Conservation (phyloP, 2,797 vertebrate genomes). For the Benthosema pterotum region DNA sequence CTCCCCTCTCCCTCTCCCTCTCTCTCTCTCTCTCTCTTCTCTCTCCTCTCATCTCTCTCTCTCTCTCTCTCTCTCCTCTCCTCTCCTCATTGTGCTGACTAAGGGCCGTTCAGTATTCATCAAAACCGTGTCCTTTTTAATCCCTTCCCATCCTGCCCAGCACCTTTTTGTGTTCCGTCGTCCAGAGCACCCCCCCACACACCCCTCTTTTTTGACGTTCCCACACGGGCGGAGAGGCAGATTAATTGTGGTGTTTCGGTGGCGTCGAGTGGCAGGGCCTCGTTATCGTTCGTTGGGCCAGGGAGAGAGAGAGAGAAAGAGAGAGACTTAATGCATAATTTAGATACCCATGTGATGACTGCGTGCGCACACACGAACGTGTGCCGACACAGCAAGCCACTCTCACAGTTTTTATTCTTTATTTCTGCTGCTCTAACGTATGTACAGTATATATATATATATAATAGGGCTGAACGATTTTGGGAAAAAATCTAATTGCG, state of each 20-base stretch:
- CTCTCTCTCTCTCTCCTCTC: too few species aligned
- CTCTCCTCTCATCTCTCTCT: too few species aligned
- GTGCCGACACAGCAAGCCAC: too few species aligned
- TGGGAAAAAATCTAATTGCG: too few species aligned
- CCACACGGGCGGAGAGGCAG: constrained; percentile 3
- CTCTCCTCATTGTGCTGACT: constrained; percentile 11
- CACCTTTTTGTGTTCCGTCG: constrained; percentile 36
- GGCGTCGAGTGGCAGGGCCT: constrained; percentile 36
- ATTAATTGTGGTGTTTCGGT: constrained; percentile 27
- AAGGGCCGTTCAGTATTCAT: constrained; percentile 28
- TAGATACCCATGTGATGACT: constrained; percentile 12
- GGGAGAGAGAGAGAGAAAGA: constrained; percentile 19
- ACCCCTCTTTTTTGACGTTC: too few species aligned
- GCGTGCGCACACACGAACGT: too few species aligned
- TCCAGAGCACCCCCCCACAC: too few species aligned
- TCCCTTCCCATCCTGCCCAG: background rate
- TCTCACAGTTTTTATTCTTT: too few species aligned
- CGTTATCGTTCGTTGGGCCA: constrained; percentile 29
- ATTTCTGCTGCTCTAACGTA: too few species aligned
- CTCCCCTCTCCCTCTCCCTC: constrained; percentile 30
- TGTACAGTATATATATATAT: too few species aligned
- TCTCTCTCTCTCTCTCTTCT: too few species aligned
- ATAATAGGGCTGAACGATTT: too few species aligned
- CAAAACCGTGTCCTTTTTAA: constrained; percentile 26
- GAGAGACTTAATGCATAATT: constrained; percentile 24